Evolutionary conservation across 1,140 invertebrate genomes (phyloP).

Genomic region (Achroia grisella): DNA sequence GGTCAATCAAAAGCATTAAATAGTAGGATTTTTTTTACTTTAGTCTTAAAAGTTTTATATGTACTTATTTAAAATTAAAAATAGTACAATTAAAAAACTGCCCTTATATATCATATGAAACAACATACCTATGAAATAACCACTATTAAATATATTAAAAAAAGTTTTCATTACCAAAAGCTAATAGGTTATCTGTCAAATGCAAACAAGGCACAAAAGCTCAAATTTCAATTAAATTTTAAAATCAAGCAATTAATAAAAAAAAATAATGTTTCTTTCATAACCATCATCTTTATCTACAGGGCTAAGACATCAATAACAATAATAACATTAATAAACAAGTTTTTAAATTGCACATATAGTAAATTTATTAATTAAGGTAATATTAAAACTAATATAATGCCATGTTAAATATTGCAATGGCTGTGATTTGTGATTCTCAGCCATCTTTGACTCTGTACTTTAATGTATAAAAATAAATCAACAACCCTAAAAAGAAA

Average conservation of each 20-base stretch:
- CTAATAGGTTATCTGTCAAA: constrained; percentile 44
- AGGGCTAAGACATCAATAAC: constrained; percentile 18
- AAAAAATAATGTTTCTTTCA: no score
- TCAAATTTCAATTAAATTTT: no score
- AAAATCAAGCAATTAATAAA: no score
- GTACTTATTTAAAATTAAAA: no score
- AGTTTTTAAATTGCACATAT: constrained; percentile 1
- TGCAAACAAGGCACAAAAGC: not conserved
- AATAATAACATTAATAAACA: constrained; percentile 9
- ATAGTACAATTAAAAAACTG: no score
- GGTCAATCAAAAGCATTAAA: no score
- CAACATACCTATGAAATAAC: no score
- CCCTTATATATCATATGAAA: no score
- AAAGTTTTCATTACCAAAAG: no score
- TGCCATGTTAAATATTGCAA: not conserved
- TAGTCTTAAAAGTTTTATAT: no score
- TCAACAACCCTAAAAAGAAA: constrained; percentile 27
- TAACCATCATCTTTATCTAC: constrained; percentile 11
- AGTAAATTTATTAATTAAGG: constrained; percentile 7
- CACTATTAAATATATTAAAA: no score
- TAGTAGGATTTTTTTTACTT: no score
- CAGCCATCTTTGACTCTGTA: constrained; percentile 56
- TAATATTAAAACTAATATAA: constrained; percentile 19
- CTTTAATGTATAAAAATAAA: constrained; percentile 50
- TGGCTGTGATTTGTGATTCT: constrained; percentile 14